Conservation (phyloP, 1,140 invertebrate genomes). For the Charaxes varanes region DNA sequence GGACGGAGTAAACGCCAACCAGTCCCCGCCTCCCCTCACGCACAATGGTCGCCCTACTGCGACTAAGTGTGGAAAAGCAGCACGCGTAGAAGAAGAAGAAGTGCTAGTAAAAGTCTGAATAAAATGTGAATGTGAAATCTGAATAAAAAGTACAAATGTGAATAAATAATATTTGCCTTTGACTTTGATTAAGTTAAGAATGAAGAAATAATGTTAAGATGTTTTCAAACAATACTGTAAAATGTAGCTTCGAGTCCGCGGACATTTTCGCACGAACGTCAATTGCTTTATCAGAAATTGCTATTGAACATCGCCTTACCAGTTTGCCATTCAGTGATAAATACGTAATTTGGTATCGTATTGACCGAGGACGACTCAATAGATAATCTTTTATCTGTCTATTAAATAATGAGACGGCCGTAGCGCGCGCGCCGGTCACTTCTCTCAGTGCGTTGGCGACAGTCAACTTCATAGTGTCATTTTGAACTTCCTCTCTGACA, state of each 20-base stretch:
- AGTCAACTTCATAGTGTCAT: conserved; percentile 21
- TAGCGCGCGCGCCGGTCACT: conserved; percentile 30
- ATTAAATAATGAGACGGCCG: conserved; percentile 60
- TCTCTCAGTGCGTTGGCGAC: conserved; percentile 26
- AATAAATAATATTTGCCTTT: too few relatives aligned
- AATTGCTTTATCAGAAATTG: conserved; percentile 2
- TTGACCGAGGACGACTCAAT: conserved; percentile 64
- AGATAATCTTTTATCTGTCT: conserved; percentile 70
- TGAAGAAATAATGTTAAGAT: too few relatives aligned
- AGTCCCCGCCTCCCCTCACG: too few relatives aligned
- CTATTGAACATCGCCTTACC: conserved; percentile 11
- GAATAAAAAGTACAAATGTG: too few relatives aligned
- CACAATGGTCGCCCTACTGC: too few relatives aligned
- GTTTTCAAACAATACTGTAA: too few relatives aligned
- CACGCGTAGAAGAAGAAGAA: too few relatives aligned
- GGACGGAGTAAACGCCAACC: too few relatives aligned
- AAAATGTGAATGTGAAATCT: too few relatives aligned
- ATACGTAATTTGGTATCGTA: conserved; percentile 51
- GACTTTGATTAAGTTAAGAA: too few relatives aligned
- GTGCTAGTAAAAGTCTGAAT: too few relatives aligned
- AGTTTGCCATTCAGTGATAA: conserved; percentile 33
- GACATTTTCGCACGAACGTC: neutral
- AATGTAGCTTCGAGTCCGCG: neutral
- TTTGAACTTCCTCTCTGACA: conserved; percentile 5
- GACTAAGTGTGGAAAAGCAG: too few relatives aligned